phyloP scores from a whole-genome alignment of 2,888 invertebrate genomes.

The Serripes groenlandicus region DNA sequence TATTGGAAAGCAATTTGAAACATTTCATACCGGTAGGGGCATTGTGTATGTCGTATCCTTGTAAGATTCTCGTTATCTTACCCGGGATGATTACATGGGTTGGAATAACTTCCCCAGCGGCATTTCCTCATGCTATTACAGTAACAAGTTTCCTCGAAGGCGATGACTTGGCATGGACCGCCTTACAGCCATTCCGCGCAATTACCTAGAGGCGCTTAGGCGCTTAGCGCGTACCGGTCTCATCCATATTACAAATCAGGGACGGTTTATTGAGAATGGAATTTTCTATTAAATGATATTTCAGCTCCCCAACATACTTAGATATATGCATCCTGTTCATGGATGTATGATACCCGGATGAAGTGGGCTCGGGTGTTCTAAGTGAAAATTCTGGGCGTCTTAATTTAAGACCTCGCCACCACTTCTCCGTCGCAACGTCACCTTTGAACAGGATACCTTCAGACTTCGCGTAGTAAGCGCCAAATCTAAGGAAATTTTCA shows the following conservation, averaged over 20 bases:
- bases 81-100: constrained; percentile 60
- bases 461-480: constrained; percentile 24
- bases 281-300: constrained; percentile 13
- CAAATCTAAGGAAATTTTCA: no score
- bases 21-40: constrained; percentile 13
- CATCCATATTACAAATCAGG: constrained; percentile 48
- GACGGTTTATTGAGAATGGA: background rate
- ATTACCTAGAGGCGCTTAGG: constrained; percentile 26
- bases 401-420: constrained; percentile 44
- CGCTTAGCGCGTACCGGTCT: constrained; percentile 24
- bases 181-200: constrained; percentile 19
- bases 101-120: constrained; percentile 30
- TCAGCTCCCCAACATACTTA: constrained; percentile 16
- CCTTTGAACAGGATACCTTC: constrained; percentile 29
- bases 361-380: constrained; percentile 37
- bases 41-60: constrained; percentile 27
- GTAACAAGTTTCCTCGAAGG: constrained; percentile 32
- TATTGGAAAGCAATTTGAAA: no score
- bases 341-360: constrained; percentile 21
- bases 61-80: constrained; percentile 31
- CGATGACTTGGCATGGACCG: constrained; percentile 30
- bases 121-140: constrained; percentile 57
- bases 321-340: constrained; percentile 30
- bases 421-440: constrained; percentile 26
- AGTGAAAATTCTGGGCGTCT: constrained; percentile 42